A percentile compares a stretch with the other conserved stretches of the same genome.
Evolutionary conservation across 1,140 invertebrate species (phyloP).

Genomic region (Heliconius congener): DNA sequence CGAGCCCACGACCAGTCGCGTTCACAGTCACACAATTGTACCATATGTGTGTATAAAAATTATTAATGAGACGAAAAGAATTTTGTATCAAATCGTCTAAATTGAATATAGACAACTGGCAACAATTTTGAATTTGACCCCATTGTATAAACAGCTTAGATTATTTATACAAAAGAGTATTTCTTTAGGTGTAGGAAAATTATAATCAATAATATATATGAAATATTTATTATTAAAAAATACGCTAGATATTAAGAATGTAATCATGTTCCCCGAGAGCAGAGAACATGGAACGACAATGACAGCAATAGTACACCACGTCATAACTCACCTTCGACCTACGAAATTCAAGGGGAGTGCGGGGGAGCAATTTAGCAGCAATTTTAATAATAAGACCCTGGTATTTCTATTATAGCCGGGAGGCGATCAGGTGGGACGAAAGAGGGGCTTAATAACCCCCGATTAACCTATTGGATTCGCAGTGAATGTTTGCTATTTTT

Average conservation of each 20-base stretch:
- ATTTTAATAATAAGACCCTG: conserved; percentile 82
- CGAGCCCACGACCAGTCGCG: too few relatives aligned
- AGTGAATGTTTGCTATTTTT: conserved; percentile 81
- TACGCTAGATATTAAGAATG: background rate
- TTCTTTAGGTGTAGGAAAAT: too few relatives aligned
- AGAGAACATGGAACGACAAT: conserved; percentile 26
- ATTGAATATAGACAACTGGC: background rate
- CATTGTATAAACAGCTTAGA: conserved; percentile 61
- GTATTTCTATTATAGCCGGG: conserved; percentile 80
- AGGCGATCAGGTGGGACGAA: conserved; percentile 75
- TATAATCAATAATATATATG: too few relatives aligned
- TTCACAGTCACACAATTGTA: too few relatives aligned
- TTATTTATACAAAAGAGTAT: conserved; percentile 47
- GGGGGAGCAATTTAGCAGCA: conserved; percentile 81
- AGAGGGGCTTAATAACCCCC: conserved; percentile 78
- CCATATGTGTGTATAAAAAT: background rate
- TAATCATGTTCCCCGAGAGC: conserved; percentile 7
- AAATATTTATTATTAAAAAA: background rate
- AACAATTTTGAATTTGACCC: conserved; percentile 36
- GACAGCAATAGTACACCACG: conserved; percentile 52
- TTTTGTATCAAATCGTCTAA: background rate
- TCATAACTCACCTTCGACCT: conserved; percentile 69
- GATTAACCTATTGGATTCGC: conserved; percentile 81
- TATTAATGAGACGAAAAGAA: background rate
- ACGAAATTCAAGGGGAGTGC: conserved; percentile 72